Percentiles rank a stretch among this genome's conserved stretches.
Evolutionary conservation across 2,888 invertebrate genomes (phyloP).

Genomic region (Eudasyphora cyanicolor): DNA sequence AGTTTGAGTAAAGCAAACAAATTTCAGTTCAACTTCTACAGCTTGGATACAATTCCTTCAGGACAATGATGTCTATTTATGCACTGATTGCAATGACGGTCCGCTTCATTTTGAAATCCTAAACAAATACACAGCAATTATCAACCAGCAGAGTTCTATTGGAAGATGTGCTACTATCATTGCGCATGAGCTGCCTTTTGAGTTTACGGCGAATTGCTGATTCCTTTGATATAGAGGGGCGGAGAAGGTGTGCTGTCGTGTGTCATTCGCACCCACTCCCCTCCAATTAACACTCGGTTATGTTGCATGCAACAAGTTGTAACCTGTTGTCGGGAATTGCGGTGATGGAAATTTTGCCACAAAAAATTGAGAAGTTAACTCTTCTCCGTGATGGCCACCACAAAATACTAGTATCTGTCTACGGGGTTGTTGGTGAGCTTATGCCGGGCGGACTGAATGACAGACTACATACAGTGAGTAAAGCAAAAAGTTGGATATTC

Average conservation of each 20-base stretch:
- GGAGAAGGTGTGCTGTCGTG: background rate
- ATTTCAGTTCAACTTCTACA: too few species aligned
- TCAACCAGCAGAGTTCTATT: background rate
- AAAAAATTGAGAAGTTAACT: background rate
- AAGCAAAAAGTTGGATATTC: too few species aligned
- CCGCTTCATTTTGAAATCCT: conserved; percentile 10
- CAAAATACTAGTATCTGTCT: background rate
- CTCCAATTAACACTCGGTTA: background rate
- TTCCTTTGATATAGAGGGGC: background rate
- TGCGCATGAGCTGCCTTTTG: conserved; percentile 44
- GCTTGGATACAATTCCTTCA: too few species aligned
- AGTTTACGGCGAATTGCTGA: conserved; percentile 55
- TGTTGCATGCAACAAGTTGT: conserved; percentile 64
- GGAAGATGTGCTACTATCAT: conserved; percentile 24
- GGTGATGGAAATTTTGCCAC: conserved; percentile 13
- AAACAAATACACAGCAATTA: conserved; percentile 18
- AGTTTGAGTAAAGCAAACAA: too few species aligned
- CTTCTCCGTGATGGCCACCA: background rate
- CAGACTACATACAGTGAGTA: too few species aligned
- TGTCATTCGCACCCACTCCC: too few species aligned
- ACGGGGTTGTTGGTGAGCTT: too few species aligned
- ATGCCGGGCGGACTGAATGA: background rate
- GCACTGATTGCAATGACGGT: too few species aligned
- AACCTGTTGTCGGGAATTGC: conserved; percentile 60
- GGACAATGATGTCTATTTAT: too few species aligned